phyloP scores from a whole-genome alignment of 2,888 invertebrate genomes.

The Allolobophora icterica region DNA sequence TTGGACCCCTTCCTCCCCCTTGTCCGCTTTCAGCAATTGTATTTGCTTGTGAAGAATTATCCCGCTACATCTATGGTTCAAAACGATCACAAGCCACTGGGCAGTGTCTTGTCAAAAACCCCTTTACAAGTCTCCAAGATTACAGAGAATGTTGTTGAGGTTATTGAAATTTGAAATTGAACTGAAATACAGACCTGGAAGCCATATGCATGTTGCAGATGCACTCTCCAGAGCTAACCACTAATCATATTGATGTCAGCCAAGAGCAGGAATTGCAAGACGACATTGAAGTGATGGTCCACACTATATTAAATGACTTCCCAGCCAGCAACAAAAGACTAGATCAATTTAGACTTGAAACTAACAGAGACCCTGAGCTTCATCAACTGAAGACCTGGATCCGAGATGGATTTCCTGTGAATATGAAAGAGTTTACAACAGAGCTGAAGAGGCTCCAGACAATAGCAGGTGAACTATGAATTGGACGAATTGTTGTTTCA shows the following conservation, averaged over 20 bases:
- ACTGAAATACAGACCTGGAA: conserved; percentile 45
- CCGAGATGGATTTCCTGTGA: background rate
- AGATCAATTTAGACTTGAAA: conserved; percentile 34
- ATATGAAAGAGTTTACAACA: background rate
- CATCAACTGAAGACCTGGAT: conserved; percentile 20
- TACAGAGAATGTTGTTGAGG: conserved; percentile 44
- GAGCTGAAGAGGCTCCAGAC: background rate
- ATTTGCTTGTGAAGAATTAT: conserved; percentile 45
- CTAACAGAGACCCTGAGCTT: conserved; percentile 30
- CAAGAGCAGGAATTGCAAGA: background rate
- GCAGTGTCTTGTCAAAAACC: conserved; percentile 34
- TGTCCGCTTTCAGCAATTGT: conserved; percentile 43
- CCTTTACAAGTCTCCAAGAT: conserved; percentile 36
- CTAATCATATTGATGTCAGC: background rate
- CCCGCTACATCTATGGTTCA: conserved; percentile 45
- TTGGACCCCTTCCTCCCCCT: too few species aligned
- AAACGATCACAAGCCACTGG: conserved; percentile 47
- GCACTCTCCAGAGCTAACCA: conserved; percentile 45
- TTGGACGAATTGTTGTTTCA: conserved; percentile 30
- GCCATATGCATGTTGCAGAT: conserved; percentile 48
- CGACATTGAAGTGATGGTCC: conserved; percentile 42
- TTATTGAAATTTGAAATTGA: conserved; percentile 43
- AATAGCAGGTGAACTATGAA: conserved; percentile 32
- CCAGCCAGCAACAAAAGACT: conserved; percentile 31
- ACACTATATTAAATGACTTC: conserved; percentile 29